Evolutionary conservation across 2,113 vertebrate genomes (phyloP).

Genomic region (Chiloscyllium plagiosum): DNA sequence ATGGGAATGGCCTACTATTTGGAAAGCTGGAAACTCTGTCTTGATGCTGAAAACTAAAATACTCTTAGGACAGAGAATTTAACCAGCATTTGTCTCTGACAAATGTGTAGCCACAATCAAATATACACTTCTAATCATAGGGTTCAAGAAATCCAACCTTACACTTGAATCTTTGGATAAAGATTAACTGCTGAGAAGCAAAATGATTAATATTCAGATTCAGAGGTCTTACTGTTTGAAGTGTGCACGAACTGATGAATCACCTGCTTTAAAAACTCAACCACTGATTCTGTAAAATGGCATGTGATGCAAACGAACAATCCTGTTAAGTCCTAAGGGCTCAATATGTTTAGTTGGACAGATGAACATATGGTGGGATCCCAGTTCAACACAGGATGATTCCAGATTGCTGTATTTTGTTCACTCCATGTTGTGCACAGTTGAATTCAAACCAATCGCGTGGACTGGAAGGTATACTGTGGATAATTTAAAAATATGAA

Average conservation of each 20-base stretch:
- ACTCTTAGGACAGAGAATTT: not conserved
- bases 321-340: not conserved
- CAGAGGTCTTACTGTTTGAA: not conserved
- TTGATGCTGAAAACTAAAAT: not conserved
- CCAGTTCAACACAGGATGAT: not conserved
- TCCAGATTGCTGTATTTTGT: not conserved
- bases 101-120: not conserved
- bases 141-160: not conserved
- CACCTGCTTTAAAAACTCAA: not conserved
- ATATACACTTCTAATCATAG: not conserved
- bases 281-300: not conserved
- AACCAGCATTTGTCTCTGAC: not conserved
- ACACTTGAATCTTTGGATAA: not conserved
- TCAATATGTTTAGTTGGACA: not conserved
- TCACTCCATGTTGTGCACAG: not conserved
- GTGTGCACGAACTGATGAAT: not conserved
- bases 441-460: not conserved
- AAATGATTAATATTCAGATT: not conserved
- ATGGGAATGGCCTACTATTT: not conserved
- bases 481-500: not conserved
- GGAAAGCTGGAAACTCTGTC: not conserved
- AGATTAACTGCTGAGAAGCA: not conserved
- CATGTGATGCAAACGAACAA: not conserved
- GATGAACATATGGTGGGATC: not conserved
- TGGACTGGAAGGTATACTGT: not conserved